Conservation (phyloP, 1,140 invertebrate genomes). For the Streblospio benedicti region DNA sequence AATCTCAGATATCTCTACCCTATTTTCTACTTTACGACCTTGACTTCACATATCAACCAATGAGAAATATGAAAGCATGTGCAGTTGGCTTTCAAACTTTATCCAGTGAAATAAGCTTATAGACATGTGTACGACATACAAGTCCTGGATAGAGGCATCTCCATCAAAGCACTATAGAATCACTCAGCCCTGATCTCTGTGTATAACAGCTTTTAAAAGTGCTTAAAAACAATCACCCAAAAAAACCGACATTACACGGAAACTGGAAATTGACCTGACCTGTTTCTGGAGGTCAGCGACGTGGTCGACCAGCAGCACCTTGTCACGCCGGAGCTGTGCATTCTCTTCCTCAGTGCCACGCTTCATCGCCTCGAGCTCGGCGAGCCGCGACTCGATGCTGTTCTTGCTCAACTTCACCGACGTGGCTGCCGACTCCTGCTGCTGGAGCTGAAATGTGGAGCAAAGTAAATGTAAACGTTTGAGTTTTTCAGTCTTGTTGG, state of each 20-base stretch:
- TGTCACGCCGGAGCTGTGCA: constrained; percentile 36
- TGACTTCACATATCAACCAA: too few relatives aligned
- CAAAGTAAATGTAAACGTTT: too few relatives aligned
- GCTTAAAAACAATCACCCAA: neutral
- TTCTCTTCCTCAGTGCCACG: constrained; percentile 30
- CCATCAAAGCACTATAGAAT: neutral
- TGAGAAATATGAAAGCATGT: too few relatives aligned
- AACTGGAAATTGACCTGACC: constrained; percentile 20
- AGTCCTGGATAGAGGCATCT: neutral
- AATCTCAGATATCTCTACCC: too few relatives aligned
- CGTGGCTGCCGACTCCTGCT: constrained; percentile 26
- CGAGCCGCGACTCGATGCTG: constrained; percentile 25
- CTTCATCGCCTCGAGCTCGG: constrained; percentile 29
- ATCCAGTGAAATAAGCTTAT: too few relatives aligned
- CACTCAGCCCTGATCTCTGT: neutral
- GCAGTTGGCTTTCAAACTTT: too few relatives aligned
- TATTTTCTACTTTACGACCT: too few relatives aligned
- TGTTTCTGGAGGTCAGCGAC: constrained; percentile 39
- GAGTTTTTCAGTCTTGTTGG: too few relatives aligned
- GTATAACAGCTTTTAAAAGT: neutral
- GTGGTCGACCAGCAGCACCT: constrained; percentile 37
- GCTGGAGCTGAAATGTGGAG: too few relatives aligned
- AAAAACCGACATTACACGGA: neutral
- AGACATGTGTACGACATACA: neutral
- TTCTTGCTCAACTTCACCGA: constrained; percentile 26